Evolutionary conservation across 2,113 vertebrate species (phyloP), one percentile per base, ranked within the genome.

Genomic region (Coracopsis vasa): DNA sequence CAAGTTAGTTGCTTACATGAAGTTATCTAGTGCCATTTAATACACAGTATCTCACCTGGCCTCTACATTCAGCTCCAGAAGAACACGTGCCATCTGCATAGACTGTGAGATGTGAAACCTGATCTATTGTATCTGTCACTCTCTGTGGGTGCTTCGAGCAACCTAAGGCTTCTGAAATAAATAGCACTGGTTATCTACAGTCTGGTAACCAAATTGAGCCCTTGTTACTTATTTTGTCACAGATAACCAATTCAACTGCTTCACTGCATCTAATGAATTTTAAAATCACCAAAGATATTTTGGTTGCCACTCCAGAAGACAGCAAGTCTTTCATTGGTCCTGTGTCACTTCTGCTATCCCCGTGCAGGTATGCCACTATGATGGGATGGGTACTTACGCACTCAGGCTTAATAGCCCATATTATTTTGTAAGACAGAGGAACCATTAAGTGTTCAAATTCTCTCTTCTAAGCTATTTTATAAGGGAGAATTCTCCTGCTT

Each of bases 281-380:
- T 27, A 69, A 64, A 79, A 86, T 72, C 56, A 42, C 14, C 6
- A 18, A n/a, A 56, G 45, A 18, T 50, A 47, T 73, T 80, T 65
- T 7, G 14, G 24, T 66, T 75, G 39, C 28, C 23, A 25, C 10
- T 58, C 35, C 16, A 47, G 27, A 72, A 92, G 75, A 80, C 61
- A 53, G 51, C 8, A 72, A 6, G 9, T n/a, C 31, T 79, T 90
- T 80, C 58, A 16, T 2, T 65, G 29, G 60, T 61, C 31, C 18
- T 41, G 4, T 24, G 62, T 69, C n/a, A 35, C 41, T 77, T 86
- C 83, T 69, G 41, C 66, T 61, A 16, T 35, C 35, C 11, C 51
- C 2, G 0, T 37, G 42, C 56, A 37, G 70, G 9, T 64, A 35
- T 15, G 5, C 23, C 39, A 33, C 0, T 39, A 44, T 48, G 37